These are phyloP conservation scores for Morpho achilles DNA, from an alignment of 2,888 invertebrate species.

Conservation along the genomic window DNA sequence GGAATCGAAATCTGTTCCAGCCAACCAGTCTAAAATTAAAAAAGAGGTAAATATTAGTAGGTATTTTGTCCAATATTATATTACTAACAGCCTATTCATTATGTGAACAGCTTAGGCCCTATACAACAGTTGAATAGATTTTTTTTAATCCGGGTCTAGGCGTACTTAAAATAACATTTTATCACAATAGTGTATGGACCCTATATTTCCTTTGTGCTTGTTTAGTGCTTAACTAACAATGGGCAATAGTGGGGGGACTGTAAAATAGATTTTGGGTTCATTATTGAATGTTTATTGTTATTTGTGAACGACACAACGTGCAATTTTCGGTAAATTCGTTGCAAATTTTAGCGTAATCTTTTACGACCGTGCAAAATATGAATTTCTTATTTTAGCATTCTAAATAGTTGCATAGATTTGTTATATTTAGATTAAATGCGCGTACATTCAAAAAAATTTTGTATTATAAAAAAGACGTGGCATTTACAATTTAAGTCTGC, in stretches of 20 bases:
- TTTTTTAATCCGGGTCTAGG: conserved; percentile 16
- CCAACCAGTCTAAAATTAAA: no score
- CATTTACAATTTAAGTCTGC: no score
- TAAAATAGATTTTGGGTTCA: conserved; percentile 6
- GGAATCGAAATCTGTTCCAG: no score
- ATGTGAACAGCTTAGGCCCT: conserved; percentile 6
- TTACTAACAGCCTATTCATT: conserved; percentile 1
- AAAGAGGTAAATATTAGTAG: not conserved
- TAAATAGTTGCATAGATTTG: no score
- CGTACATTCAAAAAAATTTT: no score
- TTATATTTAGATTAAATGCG: no score
- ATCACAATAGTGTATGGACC: conserved; percentile 13
- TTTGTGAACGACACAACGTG: not conserved
- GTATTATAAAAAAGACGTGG: no score
- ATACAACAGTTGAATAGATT: conserved; percentile 13
- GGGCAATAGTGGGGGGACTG: conserved; percentile 6
- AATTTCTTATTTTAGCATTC: no score
- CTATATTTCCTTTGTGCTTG: conserved; percentile 5
- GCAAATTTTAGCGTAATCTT: no score
- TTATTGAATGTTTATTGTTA: not conserved
- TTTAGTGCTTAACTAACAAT: conserved; percentile 9
- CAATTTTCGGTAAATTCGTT: not conserved
- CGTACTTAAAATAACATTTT: conserved; percentile 13
- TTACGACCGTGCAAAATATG: no score
- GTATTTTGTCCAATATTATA: conserved; percentile 1